phyloP scores from a whole-genome alignment of 2,888 invertebrate species.

The Falcaria lacertinaria region DNA sequence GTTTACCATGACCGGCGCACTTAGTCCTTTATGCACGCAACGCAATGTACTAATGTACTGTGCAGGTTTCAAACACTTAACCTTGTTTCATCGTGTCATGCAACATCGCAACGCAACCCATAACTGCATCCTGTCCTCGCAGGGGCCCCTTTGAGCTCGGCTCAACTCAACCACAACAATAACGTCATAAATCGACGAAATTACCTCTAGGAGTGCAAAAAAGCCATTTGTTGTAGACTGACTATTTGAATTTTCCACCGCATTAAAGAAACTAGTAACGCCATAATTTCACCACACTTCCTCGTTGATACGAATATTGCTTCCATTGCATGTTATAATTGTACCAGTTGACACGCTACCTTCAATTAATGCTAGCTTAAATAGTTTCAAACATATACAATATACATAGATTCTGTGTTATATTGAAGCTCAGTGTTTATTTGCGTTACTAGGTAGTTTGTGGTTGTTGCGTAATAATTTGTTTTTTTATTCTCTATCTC shows the following conservation, averaged over 20 bases:
- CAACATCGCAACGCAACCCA: constrained; percentile 45
- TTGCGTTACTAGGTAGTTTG: constrained; percentile 24
- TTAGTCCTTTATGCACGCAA: constrained; percentile 39
- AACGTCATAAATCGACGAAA: background rate
- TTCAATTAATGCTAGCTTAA: constrained; percentile 40
- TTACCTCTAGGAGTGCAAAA: background rate
- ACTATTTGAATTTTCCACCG: no score
- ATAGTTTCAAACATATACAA: constrained; percentile 28
- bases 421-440: constrained; percentile 22
- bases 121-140: constrained; percentile 50
- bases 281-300: no score
- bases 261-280: no score
- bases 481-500: constrained; percentile 45
- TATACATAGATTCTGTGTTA: constrained; percentile 26
- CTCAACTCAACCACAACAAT: constrained; percentile 17
- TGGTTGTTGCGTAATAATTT: constrained; percentile 39
- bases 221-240: background rate
- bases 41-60: constrained; percentile 50
- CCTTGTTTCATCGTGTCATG: constrained; percentile 62
- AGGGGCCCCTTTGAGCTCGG: constrained; percentile 17
- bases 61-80: constrained; percentile 50
- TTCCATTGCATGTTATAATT: constrained; percentile 16
- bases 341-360: constrained; percentile 35
- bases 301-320: background rate
- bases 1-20: constrained; percentile 66